Conservation (phyloP, 2,797 vertebrate genomes). For the Loriculus beryllinus region DNA sequence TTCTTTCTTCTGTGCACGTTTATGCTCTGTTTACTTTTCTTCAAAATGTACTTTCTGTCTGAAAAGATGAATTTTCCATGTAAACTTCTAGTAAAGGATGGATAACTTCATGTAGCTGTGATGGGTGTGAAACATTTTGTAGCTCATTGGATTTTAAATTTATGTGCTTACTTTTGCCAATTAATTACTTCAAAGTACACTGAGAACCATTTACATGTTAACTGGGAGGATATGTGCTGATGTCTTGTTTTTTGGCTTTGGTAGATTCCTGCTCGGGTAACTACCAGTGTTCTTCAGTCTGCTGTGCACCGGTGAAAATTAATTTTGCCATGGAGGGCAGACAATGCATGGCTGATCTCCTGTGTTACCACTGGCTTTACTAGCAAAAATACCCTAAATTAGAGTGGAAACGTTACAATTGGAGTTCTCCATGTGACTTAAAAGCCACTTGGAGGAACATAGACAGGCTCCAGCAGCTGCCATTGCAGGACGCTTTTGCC, state of each 20-base stretch:
- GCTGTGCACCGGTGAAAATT: constrained; percentile 91
- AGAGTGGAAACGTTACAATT: constrained; percentile 68
- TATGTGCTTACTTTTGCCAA: background rate
- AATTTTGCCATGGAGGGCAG: constrained; percentile 79
- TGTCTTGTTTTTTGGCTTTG: constrained; percentile 77
- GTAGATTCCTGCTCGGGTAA: constrained; percentile 92
- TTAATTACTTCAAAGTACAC: background rate
- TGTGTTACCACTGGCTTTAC: constrained; percentile 80
- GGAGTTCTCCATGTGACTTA: constrained; percentile 80
- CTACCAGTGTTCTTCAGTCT: constrained; percentile 88
- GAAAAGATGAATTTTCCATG: constrained; percentile 8
- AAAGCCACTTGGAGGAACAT: constrained; percentile 66
- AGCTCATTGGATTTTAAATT: background rate
- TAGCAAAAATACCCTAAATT: constrained; percentile 76
- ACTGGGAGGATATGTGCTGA: constrained; percentile 40
- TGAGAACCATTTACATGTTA: background rate
- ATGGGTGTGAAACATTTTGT: background rate
- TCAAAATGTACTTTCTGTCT: constrained; percentile 24
- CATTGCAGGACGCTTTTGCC: constrained; percentile 69
- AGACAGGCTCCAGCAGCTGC: constrained; percentile 76
- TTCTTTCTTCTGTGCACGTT: constrained; percentile 54
- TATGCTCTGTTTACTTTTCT: constrained; percentile 35
- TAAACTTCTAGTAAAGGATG: constrained; percentile 2
- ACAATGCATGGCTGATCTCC: constrained; percentile 83
- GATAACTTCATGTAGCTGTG: constrained; percentile 4